Percentiles rank a stretch among this genome's conserved stretches.
Conservation (phyloP, 92 coral and sea anemone species). For the Galaxea fascicularis region DNA sequence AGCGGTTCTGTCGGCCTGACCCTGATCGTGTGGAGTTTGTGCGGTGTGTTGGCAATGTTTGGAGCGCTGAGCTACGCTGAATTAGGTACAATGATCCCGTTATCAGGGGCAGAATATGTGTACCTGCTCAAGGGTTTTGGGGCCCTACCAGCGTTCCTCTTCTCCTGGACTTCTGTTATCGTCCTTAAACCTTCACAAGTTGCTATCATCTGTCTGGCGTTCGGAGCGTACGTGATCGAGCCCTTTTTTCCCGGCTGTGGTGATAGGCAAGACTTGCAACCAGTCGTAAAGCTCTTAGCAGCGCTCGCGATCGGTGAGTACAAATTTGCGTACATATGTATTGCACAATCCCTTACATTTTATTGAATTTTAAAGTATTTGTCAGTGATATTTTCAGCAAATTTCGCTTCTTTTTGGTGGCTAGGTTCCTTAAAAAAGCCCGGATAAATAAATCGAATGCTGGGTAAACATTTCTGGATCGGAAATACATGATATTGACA, state of each 20-base stretch:
- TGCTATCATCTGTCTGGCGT: conserved; percentile 93
- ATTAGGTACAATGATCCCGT: conserved; percentile 93
- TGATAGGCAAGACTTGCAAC: conserved; percentile 74
- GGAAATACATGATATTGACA: neutral
- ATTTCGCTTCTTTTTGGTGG: neutral
- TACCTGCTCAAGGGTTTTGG: conserved; percentile 87
- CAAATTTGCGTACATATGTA: neutral
- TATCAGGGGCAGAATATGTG: conserved; percentile 90
- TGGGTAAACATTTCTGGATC: neutral
- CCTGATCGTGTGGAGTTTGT: conserved; percentile 88
- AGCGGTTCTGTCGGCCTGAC: conserved; percentile 97
- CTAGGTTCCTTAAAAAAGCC: conserved; percentile 8
- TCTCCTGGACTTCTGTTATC: conserved; percentile 93
- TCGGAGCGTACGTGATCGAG: conserved; percentile 95
- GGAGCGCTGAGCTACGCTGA: conserved; percentile 95
- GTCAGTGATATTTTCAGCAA: neutral
- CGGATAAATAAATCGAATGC: conserved; percentile 9
- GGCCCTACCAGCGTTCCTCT: conserved; percentile 82
- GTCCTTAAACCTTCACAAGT: conserved; percentile 96
- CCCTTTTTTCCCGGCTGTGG: conserved; percentile 93
- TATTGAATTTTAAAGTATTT: neutral
- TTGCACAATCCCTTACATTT: neutral
- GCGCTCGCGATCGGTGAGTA: conserved; percentile 96
- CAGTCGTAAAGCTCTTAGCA: conserved; percentile 84
- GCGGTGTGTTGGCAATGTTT: conserved; percentile 86